Evolutionary conservation across 2,888 invertebrate species (phyloP), one percentile per base, ranked within the genome.

Genomic region (Melangyna quadrimaculata): DNA sequence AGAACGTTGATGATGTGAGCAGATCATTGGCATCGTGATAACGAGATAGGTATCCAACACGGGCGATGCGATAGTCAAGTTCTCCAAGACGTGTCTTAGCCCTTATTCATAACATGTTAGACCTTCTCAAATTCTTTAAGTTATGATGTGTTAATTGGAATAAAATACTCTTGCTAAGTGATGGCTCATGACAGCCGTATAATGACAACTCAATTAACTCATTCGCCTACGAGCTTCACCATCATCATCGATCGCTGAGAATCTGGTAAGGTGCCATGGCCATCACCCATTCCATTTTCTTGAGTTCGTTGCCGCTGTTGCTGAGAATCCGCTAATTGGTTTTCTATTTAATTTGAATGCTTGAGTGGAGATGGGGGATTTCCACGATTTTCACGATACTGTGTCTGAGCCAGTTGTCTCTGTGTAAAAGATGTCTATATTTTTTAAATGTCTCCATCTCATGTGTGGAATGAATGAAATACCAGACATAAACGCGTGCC

Each of bases 191-290:
- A 86, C 77, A 78, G 69, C 73, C 77, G 22, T 65, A 81, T 81
- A 73, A 86, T 78, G 81, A 81, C 81, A 78, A 69, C 86, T 86
- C 86, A 81, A 81, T 86, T 86, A 86, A 86, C 86, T 78, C 45
- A 45, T 65, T 65, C 48, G 55, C 48, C 40, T 67, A 43, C 70
- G 29, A 70, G 67, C 27, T 19, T 7, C 29, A 35, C 57, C 65
- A 77, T 81, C 45, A n/a, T 43, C 9, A 19, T 35, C 8, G 40
- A 43, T 10, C 40, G 3, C 19, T 22, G 8, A 24, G 14, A 32
- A 57, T 70, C 65, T 48, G n/a, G 55, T 70, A 73, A 74, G 70
- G 83, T 69, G 78, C 57, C 61, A 48, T 51, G 29, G 48, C 40
- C 22, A 59, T 32, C 22, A 59, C 24, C 37, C n/a, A n/a, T 40